Evolutionary conservation across 2,888 invertebrate species (phyloP), one percentile per base, ranked within the genome.

Genomic region (Malthinus flaveolus): DNA sequence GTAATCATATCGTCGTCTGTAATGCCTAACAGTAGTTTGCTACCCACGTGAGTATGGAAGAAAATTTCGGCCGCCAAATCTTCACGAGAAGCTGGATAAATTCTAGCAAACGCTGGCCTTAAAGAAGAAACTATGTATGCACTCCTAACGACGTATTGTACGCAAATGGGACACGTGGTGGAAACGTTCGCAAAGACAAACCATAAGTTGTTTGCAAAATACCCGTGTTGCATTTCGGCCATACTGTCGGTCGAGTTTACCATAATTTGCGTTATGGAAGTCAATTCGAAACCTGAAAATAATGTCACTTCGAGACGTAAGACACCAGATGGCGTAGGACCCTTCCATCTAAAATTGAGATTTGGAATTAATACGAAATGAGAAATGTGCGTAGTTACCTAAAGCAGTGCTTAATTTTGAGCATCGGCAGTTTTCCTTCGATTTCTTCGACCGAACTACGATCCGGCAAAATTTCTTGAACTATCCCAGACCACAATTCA

Each of bases 1-100:
- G 86, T 87, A 32, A 86, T 85, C 12, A 86, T 80, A 68, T 87
- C 87, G 66, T 87, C 87, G 52, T 85, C 85, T 9, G 85, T 85
- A 32, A 86, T 85, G 6, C 84, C 85, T 67, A 82, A 79, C 0
- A 87, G 77, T 32, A 87, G 75, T 8, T 83, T 83, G 62, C 86
- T 86, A n/a, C 83, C 83, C 44, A 80, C 78, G 66, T 80, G 78
- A 0, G 85, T 83, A 55, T 87, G 86, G 80, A 86, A 87, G 72
- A 87, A 85, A 3, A 83, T 83, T 72, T 86, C 86, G 0, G 86
- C 85, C 0, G 85, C 84, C 45, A 86, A 73, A 66, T 87, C 86
- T 58, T 85, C 84, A 61, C 86, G 76, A 1, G 82, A 81, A 1
- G 85, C 83, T 1, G 86, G 86, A 73, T 85, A 86, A 15, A 86